Evolutionary conservation across 1,140 invertebrate genomes (phyloP).

Genomic region (Aphaenogaster ashmeadi): DNA sequence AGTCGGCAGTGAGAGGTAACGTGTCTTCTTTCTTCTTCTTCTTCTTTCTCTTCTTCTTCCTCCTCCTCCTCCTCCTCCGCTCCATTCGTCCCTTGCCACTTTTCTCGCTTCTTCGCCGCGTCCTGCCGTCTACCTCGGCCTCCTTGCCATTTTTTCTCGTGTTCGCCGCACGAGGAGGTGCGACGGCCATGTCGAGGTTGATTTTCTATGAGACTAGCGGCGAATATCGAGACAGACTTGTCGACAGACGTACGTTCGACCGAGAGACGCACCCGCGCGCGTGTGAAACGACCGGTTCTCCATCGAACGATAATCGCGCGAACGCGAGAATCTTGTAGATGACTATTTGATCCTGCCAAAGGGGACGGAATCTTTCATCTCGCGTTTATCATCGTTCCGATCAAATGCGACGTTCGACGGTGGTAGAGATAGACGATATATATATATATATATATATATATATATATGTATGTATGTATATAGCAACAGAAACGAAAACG

Average conservation of each 20-base stretch:
- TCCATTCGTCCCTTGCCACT: not conserved
- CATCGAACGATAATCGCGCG: conserved; percentile 46
- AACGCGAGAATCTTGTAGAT: conserved; percentile 37
- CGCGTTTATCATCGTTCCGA: conserved; percentile 33
- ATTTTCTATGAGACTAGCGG: conserved; percentile 73
- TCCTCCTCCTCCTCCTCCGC: conserved; percentile 61
- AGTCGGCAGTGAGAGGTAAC: conserved; percentile 74
- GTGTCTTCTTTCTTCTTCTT: conserved; percentile 66
- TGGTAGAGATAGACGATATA: conserved; percentile 19
- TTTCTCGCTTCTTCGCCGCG: conserved; percentile 29
- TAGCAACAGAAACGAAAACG: not conserved
- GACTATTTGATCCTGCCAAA: conserved; percentile 50
- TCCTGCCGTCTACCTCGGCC: conserved; percentile 21
- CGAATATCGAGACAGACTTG: conserved; percentile 68
- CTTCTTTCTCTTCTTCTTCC: conserved; percentile 59
- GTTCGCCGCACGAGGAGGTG: conserved; percentile 58
- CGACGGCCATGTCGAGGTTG: conserved; percentile 72
- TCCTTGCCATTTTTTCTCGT: conserved; percentile 47
- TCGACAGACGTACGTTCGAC: conserved; percentile 50
- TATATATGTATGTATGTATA: not conserved
- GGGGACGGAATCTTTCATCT: conserved; percentile 34
- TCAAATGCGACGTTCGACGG: conserved; percentile 8
- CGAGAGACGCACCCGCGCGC: conserved; percentile 52
- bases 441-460: not conserved
- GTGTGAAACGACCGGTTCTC: conserved; percentile 36